Conservation (phyloP, 2,113 vertebrate species). For the Gila orcuttii region DNA sequence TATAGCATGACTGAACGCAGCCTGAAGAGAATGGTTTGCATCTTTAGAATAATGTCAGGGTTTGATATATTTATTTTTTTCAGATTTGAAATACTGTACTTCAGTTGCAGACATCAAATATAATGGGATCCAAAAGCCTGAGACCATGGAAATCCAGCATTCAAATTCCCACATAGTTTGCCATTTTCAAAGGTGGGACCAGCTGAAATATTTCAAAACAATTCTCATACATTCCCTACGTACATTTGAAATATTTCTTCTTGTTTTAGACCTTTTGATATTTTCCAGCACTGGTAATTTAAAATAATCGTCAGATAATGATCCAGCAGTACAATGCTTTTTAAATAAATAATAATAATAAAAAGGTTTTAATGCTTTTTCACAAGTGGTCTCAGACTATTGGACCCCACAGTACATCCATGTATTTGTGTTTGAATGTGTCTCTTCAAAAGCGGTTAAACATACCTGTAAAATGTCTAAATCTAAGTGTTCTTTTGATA, state of each 20-base stretch:
- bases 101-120: not conserved
- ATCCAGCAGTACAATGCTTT: not conserved
- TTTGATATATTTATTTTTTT: not conserved
- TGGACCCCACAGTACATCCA: too few relatives aligned
- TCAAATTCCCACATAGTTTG: not conserved
- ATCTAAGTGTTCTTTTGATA: slow-evolving; percentile 50
- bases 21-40: not conserved
- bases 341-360: too few relatives aligned
- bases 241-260: slow-evolving; percentile 5
- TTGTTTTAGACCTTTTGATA: slow-evolving; percentile 26
- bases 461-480: slow-evolving; percentile 49
- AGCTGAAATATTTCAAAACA: slow-evolving; percentile 45
- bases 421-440: not conserved
- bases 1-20: not conserved
- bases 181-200: slow-evolving; percentile 3
- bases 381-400: too few relatives aligned
- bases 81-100: not conserved
- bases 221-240: slow-evolving; percentile 15
- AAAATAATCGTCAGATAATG: slow-evolving; percentile 39
- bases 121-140: not conserved
- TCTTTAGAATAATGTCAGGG: not conserved
- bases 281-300: slow-evolving; percentile 3
- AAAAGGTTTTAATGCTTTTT: too few relatives aligned
- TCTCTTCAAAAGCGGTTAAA: slow-evolving; percentile 45
- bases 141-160: not conserved